phyloP scores from a whole-genome alignment of 2,888 invertebrate species.

The Drosophila austrosaltans region DNA sequence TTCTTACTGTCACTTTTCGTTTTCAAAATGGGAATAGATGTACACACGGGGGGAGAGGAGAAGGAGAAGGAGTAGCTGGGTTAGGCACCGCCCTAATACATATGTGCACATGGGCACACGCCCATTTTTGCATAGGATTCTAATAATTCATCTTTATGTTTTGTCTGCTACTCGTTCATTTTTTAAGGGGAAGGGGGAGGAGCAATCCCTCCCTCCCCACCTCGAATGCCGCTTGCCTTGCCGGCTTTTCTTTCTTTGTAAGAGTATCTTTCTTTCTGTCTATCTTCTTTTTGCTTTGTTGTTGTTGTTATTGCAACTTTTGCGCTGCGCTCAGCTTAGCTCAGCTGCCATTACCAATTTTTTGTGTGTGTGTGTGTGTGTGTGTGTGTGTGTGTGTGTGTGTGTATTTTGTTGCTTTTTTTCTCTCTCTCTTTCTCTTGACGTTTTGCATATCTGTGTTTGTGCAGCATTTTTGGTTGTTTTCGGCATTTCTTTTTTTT shows the following conservation, averaged over 20 bases:
- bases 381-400: constrained; percentile 7
- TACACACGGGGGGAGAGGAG: no score
- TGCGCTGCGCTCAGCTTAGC: constrained; percentile 50
- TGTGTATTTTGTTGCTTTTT: neutral
- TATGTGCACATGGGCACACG: constrained; percentile 53
- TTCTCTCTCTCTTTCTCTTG: neutral
- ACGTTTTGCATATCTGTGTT: constrained; percentile 12
- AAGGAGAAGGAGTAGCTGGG: no score
- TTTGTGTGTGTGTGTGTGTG: neutral
- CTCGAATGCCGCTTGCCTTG: neutral
- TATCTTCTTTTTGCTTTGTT: constrained; percentile 18
- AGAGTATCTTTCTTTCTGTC: constrained; percentile 9
- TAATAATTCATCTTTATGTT: constrained; percentile 70
- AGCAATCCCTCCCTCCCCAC: neutral
- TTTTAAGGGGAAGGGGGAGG: neutral
- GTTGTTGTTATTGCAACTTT: constrained; percentile 54
- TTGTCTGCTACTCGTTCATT: constrained; percentile 25
- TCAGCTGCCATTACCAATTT: constrained; percentile 71
- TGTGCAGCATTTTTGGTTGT: constrained; percentile 1
- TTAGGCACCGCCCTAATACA: no score
- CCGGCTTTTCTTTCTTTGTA: constrained; percentile 17
- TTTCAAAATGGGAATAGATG: neutral
- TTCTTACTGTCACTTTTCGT: constrained; percentile 1
- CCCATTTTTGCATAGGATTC: constrained; percentile 72
- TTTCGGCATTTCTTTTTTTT: neutral